phyloP scores from a whole-genome alignment of 2,888 invertebrate species.

The Sarcophaga subvicina region DNA sequence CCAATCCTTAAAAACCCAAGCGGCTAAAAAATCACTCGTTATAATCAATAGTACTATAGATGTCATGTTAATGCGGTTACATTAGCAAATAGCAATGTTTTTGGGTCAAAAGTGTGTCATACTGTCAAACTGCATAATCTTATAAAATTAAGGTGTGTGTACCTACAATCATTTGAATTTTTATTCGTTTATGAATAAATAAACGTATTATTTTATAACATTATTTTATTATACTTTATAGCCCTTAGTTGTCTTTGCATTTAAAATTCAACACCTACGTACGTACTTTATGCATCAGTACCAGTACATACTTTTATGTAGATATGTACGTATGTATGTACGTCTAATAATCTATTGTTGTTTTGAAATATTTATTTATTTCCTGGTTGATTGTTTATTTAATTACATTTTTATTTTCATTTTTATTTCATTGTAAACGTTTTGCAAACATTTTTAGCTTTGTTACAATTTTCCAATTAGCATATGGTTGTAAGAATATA shows the following conservation, averaged over 20 bases:
- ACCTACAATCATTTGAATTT: conserved; percentile 8
- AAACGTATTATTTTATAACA: conserved; percentile 7
- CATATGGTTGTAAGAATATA: conserved; percentile 60
- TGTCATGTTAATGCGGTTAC: too few species aligned
- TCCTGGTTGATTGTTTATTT: conserved; percentile 57
- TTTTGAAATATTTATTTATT: conserved; percentile 49
- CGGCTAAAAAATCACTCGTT: too few species aligned
- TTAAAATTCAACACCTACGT: too few species aligned
- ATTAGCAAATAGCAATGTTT: too few species aligned
- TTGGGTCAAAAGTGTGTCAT: too few species aligned
- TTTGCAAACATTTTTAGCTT: conserved; percentile 44
- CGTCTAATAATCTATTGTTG: conserved; percentile 1
- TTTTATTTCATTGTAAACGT: conserved; percentile 34
- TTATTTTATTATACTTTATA: conserved; percentile 20
- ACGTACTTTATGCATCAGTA: too few species aligned
- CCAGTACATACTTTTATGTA: neutral
- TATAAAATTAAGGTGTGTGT: conserved; percentile 35
- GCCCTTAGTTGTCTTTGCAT: conserved; percentile 38
- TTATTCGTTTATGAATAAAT: conserved; percentile 15
- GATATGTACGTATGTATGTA: neutral
- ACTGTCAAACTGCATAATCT: too few species aligned
- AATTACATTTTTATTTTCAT: neutral
- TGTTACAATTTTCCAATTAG: conserved; percentile 70
- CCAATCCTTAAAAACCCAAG: too few species aligned
- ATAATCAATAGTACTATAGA: too few species aligned